Evolutionary conservation across 2,888 invertebrate genomes (phyloP).

Genomic region (Sialis lutaria): DNA sequence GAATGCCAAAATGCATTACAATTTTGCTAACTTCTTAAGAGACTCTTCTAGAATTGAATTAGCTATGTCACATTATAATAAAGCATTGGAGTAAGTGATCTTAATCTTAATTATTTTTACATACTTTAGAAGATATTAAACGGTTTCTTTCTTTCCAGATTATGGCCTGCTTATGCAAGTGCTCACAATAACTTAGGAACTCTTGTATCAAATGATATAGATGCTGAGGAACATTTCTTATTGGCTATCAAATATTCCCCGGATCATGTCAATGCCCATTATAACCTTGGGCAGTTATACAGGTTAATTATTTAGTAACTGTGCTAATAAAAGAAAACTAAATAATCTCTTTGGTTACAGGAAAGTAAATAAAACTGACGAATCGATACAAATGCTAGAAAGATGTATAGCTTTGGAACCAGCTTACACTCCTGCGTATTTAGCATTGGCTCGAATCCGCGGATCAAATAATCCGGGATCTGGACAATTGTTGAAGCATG

Average conservation of each 20-base stretch:
- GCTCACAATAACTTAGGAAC: slow-evolving; percentile 80
- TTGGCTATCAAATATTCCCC: slow-evolving; percentile 54
- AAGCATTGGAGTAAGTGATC: slow-evolving; percentile 52
- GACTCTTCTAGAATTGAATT: slow-evolving; percentile 54
- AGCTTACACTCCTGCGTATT: slow-evolving; percentile 48
- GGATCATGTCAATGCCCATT: slow-evolving; percentile 67
- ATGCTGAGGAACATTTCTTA: slow-evolving; percentile 62
- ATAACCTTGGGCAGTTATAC: slow-evolving; percentile 67
- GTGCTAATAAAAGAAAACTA: neutral
- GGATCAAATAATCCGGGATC: slow-evolving; percentile 34
- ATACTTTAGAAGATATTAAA: neutral
- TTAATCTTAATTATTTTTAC: neutral
- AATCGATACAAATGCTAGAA: slow-evolving; percentile 48
- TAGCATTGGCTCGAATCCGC: slow-evolving; percentile 43
- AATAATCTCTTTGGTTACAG: slow-evolving; percentile 21
- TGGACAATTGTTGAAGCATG: slow-evolving; percentile 37
- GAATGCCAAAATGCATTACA: slow-evolving; percentile 83
- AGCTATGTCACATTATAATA: slow-evolving; percentile 61
- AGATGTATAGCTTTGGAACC: slow-evolving; percentile 49
- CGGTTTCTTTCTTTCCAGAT: slow-evolving; percentile 29
- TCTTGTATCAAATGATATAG: slow-evolving; percentile 42
- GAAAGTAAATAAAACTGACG: slow-evolving; percentile 43
- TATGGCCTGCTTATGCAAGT: slow-evolving; percentile 73
- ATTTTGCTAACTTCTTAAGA: slow-evolving; percentile 71
- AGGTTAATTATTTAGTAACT: slow-evolving; percentile 34